phyloP scores from a whole-genome alignment of 2,888 invertebrate species.

The Drosophila fulvimacula region DNA sequence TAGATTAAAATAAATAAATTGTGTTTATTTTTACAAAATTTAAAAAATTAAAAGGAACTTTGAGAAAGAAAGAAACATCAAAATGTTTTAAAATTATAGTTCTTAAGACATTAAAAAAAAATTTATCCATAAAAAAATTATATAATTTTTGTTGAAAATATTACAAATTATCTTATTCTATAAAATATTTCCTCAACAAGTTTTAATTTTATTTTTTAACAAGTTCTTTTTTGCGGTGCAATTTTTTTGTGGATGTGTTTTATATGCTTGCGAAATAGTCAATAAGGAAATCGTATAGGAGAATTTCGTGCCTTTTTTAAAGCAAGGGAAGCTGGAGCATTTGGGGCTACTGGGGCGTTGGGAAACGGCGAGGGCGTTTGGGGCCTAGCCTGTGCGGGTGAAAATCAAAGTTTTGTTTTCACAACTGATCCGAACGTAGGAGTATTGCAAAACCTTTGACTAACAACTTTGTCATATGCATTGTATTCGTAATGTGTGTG shows the following conservation, averaged over 20 bases:
- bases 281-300: slow-evolving; percentile 37
- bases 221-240: slow-evolving; percentile 4
- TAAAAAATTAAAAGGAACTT: too few relatives aligned
- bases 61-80: too few relatives aligned
- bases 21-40: too few relatives aligned
- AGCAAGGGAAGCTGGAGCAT: background rate
- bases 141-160: too few relatives aligned
- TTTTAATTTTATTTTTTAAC: background rate
- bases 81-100: too few relatives aligned
- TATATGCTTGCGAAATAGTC: slow-evolving; percentile 30
- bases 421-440: slow-evolving; percentile 31
- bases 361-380: too few relatives aligned
- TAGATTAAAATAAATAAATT: too few relatives aligned
- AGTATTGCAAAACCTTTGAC: slow-evolving; percentile 18
- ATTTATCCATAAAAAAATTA: too few relatives aligned
- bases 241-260: slow-evolving; percentile 2
- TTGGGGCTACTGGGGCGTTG: background rate
- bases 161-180: background rate
- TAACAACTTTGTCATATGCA: slow-evolving; percentile 29
- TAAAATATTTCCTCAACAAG: too few relatives aligned
- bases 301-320: slow-evolving; percentile 1
- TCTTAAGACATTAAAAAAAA: too few relatives aligned
- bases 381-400: slow-evolving; percentile 4
- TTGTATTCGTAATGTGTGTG: slow-evolving; percentile 6
- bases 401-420: slow-evolving; percentile 70